A percentile compares a stretch with the other conserved stretches of the same genome.
These are phyloP conservation scores for Eristalinus sepulchralis DNA, from an alignment of 2,888 invertebrate genomes.

Conservation along the genomic window DNA sequence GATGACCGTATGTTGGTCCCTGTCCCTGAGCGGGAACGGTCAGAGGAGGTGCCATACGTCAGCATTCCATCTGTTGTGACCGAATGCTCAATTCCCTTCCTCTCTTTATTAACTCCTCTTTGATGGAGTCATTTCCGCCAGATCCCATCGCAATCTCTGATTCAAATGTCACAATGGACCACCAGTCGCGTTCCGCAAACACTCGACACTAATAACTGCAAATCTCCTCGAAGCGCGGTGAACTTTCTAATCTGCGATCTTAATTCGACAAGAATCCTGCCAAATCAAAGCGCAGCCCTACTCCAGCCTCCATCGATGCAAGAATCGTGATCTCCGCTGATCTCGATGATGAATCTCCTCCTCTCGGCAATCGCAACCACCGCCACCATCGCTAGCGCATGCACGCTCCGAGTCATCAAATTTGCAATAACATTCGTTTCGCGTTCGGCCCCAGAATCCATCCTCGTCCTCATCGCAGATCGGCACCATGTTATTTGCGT, in stretches of 20 bases:
- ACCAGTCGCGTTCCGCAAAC: not conserved
- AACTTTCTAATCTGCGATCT: constrained; percentile 42
- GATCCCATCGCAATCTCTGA: not conserved
- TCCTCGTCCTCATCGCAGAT: constrained; percentile 24
- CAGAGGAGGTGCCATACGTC: too few relatives aligned
- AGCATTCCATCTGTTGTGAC: too few relatives aligned
- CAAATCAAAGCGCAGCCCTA: not conserved
- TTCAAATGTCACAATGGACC: constrained; percentile 4
- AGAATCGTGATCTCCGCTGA: constrained; percentile 30
- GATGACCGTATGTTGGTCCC: not conserved
- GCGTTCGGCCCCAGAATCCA: constrained; percentile 14
- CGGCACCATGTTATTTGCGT: constrained; percentile 58
- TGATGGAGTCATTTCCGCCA: not conserved
- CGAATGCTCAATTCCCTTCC: too few relatives aligned
- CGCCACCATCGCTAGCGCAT: not conserved
- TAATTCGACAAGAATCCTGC: constrained; percentile 14
- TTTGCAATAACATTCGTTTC: constrained; percentile 49
- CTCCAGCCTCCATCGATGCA: not conserved
- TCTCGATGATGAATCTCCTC: constrained; percentile 4
- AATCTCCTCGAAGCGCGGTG: not conserved
- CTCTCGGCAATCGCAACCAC: constrained; percentile 1
- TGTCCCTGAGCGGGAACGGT: not conserved
- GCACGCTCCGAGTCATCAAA: constrained; percentile 36
- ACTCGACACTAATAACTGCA: not conserved
- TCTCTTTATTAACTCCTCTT: too few relatives aligned